Percentiles rank a stretch among this genome's conserved stretches.
Conservation (phyloP, 2,888 invertebrate genomes). For the Ernsta delagoae region DNA sequence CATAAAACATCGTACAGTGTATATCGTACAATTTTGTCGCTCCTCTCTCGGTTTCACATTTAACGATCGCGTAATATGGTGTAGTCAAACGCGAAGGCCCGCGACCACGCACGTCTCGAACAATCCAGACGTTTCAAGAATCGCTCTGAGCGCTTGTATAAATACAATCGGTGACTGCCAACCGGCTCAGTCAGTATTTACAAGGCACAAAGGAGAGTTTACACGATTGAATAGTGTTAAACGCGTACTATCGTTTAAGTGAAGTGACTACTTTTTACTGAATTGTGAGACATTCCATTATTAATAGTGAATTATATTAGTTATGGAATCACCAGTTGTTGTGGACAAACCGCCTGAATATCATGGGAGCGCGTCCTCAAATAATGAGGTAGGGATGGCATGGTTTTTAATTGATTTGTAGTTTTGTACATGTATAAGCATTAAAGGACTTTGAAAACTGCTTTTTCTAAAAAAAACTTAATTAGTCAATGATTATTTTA, state of each 20-base stretch:
- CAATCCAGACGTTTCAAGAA: conserved; percentile 57
- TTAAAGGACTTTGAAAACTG: background rate
- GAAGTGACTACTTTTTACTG: conserved; percentile 54
- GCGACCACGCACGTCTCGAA: conserved; percentile 60
- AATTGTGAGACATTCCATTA: conserved; percentile 72
- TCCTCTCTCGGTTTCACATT: background rate
- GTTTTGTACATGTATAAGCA: background rate
- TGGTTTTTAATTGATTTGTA: background rate
- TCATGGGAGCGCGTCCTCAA: conserved; percentile 66
- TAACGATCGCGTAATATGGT: background rate
- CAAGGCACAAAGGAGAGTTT: conserved; percentile 59
- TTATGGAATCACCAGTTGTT: conserved; percentile 86
- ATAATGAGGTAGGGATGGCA: conserved; percentile 73
- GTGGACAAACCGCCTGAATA: conserved; percentile 86
- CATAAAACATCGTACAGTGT: conserved; percentile 37
- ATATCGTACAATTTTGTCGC: conserved; percentile 29
- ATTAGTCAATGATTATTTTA: no score
- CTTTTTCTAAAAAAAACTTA: no score
- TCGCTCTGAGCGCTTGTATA: conserved; percentile 58
- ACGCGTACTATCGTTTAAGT: conserved; percentile 55
- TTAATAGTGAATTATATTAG: conserved; percentile 66
- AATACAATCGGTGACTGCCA: conserved; percentile 57
- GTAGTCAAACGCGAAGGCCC: conserved; percentile 12
- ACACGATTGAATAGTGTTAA: conserved; percentile 45
- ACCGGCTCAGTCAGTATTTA: conserved; percentile 73